phyloP scores from a whole-genome alignment of 1,140 invertebrate genomes.

The Drosophila watanabei region DNA sequence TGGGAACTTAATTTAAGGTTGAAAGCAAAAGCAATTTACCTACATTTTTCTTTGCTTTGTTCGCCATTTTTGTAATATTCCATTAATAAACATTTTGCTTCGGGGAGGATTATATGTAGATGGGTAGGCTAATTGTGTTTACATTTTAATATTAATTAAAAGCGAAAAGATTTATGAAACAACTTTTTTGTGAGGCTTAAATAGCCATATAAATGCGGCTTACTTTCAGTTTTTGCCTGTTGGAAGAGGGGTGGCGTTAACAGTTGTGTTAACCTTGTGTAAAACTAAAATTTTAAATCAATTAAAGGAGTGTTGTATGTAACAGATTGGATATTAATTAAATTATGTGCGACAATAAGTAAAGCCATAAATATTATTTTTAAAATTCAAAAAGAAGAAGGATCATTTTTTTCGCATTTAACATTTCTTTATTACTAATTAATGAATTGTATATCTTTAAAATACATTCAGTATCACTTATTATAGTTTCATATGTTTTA shows the following conservation, averaged over 20 bases:
- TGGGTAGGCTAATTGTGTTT: slow-evolving; percentile 26
- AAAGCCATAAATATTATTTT: neutral
- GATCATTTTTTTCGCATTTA: too few relatives aligned
- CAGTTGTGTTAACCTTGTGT: neutral
- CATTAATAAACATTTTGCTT: slow-evolving; percentile 37
- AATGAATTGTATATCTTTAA: neutral
- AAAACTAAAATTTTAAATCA: neutral
- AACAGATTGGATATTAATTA: neutral
- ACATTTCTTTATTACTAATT: neutral
- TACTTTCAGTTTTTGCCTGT: too few relatives aligned
- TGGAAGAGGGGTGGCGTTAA: neutral
- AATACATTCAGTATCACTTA: neutral
- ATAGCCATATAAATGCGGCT: neutral
- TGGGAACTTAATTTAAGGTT: neutral
- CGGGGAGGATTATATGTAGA: slow-evolving; percentile 1
- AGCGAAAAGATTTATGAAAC: slow-evolving; percentile 10
- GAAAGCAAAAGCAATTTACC: neutral
- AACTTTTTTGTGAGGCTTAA: slow-evolving; percentile 14
- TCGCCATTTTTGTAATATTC: slow-evolving; percentile 12
- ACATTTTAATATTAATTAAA: slow-evolving; percentile 27
- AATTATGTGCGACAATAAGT: neutral
- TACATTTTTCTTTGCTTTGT: slow-evolving; percentile 1
- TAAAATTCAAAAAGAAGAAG: neutral
- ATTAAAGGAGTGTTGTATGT: neutral
- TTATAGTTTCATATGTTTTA: neutral